Conservation (phyloP, 37 sponge, comb jelly and placozoan species). For the Tethya wilhelma region DNA sequence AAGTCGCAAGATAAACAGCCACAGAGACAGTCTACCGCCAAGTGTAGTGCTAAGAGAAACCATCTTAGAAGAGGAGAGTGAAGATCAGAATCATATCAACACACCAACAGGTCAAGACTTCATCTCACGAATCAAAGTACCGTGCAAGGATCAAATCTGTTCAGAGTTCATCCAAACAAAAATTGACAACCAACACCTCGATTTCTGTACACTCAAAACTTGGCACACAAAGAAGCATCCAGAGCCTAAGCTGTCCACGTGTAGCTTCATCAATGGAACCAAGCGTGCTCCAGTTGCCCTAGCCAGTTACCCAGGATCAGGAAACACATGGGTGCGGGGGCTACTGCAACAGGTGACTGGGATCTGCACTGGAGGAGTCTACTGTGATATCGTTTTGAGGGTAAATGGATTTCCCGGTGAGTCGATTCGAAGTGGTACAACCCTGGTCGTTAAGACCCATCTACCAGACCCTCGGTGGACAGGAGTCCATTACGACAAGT, state of each 20-base stretch:
- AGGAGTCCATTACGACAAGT: slow-evolving; percentile 20
- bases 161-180: slow-evolving; percentile 17
- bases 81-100: not conserved
- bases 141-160: slow-evolving; percentile 14
- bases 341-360: slow-evolving; percentile 62
- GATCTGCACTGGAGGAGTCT: slow-evolving; percentile 59
- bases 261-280: slow-evolving; percentile 41
- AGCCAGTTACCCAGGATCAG: slow-evolving; percentile 58
- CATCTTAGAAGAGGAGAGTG: not conserved
- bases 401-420: slow-evolving; percentile 45
- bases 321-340: slow-evolving; percentile 68
- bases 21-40: not conserved
- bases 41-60: not conserved
- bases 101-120: not conserved
- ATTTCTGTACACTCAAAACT: slow-evolving; percentile 13
- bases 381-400: slow-evolving; percentile 46
- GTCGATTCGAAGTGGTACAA: slow-evolving; percentile 37
- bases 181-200: slow-evolving; percentile 10
- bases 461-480: slow-evolving; percentile 33
- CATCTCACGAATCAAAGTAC: slow-evolving; percentile 4
- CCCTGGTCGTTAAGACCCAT: slow-evolving; percentile 67
- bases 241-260: not conserved
- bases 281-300: slow-evolving; percentile 41
- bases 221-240: not conserved
- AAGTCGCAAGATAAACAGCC: not conserved